Percentiles rank a stretch among this genome's conserved stretches.
Evolutionary conservation across 2,113 vertebrate genomes (phyloP).

Genomic region (Rhabdomys dilectus): DNA sequence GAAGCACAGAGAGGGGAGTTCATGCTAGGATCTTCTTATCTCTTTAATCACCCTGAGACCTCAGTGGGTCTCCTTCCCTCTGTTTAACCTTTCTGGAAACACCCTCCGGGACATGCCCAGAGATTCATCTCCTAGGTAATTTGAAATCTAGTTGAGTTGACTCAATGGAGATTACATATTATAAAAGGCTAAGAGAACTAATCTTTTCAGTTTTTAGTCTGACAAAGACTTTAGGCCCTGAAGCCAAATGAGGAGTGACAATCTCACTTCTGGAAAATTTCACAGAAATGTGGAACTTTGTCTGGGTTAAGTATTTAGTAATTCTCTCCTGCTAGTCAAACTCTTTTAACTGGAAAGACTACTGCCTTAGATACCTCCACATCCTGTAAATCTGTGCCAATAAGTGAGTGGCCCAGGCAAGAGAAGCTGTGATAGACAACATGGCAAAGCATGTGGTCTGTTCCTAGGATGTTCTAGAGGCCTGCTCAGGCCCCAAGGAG

Average conservation of each 20-base stretch:
- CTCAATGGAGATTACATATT: background rate
- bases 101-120: background rate
- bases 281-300: background rate
- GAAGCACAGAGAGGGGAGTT: background rate
- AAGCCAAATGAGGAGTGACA: background rate
- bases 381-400: background rate
- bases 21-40: background rate
- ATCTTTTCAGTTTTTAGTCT: background rate
- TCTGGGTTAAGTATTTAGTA: no score
- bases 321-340: background rate
- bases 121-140: background rate
- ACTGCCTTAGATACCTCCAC: background rate
- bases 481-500: rapidly evolving
- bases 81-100: background rate
- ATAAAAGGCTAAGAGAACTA: background rate
- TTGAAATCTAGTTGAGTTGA: background rate
- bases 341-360: background rate
- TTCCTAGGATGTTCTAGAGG: background rate
- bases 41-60: background rate
- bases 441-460: rapidly evolving
- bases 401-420: background rate
- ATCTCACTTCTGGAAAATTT: background rate
- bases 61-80: background rate
- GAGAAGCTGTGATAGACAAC: rapidly evolving
- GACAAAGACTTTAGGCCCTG: background rate